phyloP scores from a whole-genome alignment of 1,140 invertebrate genomes.

The Tetragnatha versicolor region DNA sequence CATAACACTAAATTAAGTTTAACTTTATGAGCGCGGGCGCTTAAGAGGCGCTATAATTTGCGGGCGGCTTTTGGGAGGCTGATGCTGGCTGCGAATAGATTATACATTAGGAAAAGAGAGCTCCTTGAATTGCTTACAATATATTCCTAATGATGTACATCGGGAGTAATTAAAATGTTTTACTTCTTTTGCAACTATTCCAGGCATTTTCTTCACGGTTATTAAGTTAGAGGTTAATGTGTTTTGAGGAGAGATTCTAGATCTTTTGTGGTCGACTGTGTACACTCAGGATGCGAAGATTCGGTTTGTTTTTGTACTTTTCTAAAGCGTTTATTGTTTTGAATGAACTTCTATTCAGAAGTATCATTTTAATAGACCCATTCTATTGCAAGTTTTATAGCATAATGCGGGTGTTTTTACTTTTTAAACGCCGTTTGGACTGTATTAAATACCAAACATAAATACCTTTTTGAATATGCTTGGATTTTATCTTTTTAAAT shows the following conservation, averaged over 20 bases:
- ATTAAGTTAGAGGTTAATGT: constrained; percentile 33
- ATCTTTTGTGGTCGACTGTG: constrained; percentile 25
- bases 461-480: too few relatives aligned
- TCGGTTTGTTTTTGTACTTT: not conserved
- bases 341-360: too few relatives aligned
- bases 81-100: constrained; percentile 1
- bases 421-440: too few relatives aligned
- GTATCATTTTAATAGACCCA: too few relatives aligned
- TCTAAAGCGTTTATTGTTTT: too few relatives aligned
- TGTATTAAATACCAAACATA: too few relatives aligned
- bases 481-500: too few relatives aligned
- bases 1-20: constrained; percentile 53
- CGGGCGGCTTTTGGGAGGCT: not conserved
- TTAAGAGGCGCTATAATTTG: constrained; percentile 48
- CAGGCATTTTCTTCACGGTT: constrained; percentile 6
- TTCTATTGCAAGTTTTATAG: too few relatives aligned
- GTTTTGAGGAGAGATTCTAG: not conserved
- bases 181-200: constrained; percentile 18
- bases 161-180: constrained; percentile 36
- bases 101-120: not conserved
- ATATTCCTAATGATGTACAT: constrained; percentile 46
- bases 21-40: constrained; percentile 41
- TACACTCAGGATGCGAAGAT: not conserved
- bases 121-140: constrained; percentile 16
- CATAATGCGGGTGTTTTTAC: too few relatives aligned